Evolutionary conservation across 2,888 invertebrate genomes (phyloP).

Genomic region (Ommatoiulus sabulosus): DNA sequence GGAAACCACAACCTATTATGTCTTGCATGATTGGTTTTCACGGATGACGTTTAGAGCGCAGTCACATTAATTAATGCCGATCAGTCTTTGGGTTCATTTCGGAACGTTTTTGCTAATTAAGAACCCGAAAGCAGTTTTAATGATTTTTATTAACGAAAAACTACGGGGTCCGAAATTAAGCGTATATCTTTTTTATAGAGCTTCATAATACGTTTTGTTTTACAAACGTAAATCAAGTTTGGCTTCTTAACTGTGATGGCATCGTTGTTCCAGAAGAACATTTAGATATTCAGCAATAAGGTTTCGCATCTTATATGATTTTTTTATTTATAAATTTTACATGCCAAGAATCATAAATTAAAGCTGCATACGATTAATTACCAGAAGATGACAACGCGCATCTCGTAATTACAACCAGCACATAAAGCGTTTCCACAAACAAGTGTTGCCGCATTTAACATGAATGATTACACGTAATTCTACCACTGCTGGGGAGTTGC

Average conservation of each 20-base stretch:
- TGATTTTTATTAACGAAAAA: not conserved
- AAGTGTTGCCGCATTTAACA: conserved; percentile 4
- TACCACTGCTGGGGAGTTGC: not conserved
- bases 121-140: not conserved
- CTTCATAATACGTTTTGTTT: no score
- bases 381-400: not conserved
- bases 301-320: no score
- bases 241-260: no score
- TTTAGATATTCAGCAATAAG: no score
- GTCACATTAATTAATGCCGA: not conserved
- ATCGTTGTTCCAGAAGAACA: no score
- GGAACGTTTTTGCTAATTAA: not conserved
- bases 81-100: not conserved
- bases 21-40: conserved; percentile 17
- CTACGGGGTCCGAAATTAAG: not conserved
- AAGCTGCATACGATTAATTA: not conserved
- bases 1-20: not conserved
- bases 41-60: not conserved
- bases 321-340: no score
- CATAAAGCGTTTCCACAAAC: conserved; percentile 1
- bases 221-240: no score
- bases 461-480: not conserved
- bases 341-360: not conserved
- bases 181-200: not conserved
- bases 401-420: not conserved